A percentile compares a stretch with the other conserved stretches of the same genome.
Conservation (phyloP, 1,140 invertebrate species). For the Dinothrombium tinctorium region DNA sequence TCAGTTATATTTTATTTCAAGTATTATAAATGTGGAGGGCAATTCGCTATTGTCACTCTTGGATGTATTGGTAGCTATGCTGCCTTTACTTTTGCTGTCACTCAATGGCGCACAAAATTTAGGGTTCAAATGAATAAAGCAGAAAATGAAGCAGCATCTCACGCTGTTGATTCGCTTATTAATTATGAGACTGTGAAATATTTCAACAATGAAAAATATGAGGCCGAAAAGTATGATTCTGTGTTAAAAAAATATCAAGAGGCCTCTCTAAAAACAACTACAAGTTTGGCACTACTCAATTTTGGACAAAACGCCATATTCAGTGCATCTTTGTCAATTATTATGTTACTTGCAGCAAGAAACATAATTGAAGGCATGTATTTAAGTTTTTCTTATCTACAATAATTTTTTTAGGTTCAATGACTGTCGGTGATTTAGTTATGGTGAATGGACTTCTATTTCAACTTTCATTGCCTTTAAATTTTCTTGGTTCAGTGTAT, state of each 20-base stretch:
- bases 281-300: slow-evolving; percentile 76
- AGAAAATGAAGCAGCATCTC: slow-evolving; percentile 92
- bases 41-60: slow-evolving; percentile 56
- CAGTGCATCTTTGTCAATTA: slow-evolving; percentile 61
- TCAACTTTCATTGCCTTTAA: slow-evolving; percentile 85
- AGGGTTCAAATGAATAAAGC: slow-evolving; percentile 89
- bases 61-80: slow-evolving; percentile 76
- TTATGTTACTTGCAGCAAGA: slow-evolving; percentile 79
- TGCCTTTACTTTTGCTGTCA: slow-evolving; percentile 63
- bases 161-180: slow-evolving; percentile 91
- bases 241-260: slow-evolving; percentile 62
- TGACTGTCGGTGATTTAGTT: slow-evolving; percentile 94
- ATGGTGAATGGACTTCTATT: slow-evolving; percentile 97
- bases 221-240: slow-evolving; percentile 68
- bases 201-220: slow-evolving; percentile 93
- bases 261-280: slow-evolving; percentile 81
- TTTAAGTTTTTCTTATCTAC: slow-evolving; percentile 1
- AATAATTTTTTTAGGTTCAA: slow-evolving; percentile 39
- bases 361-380: slow-evolving; percentile 57
- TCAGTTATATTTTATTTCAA: slow-evolving; percentile 17
- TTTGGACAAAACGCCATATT: slow-evolving; percentile 99
- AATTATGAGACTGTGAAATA: slow-evolving; percentile 99
- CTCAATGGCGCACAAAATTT: slow-evolving; percentile 91
- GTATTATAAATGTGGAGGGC: slow-evolving; percentile 37
- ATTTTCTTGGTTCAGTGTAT: slow-evolving; percentile 91